Evolutionary conservation across 2,113 vertebrate genomes (phyloP).

Genomic region (Martes martes): DNA sequence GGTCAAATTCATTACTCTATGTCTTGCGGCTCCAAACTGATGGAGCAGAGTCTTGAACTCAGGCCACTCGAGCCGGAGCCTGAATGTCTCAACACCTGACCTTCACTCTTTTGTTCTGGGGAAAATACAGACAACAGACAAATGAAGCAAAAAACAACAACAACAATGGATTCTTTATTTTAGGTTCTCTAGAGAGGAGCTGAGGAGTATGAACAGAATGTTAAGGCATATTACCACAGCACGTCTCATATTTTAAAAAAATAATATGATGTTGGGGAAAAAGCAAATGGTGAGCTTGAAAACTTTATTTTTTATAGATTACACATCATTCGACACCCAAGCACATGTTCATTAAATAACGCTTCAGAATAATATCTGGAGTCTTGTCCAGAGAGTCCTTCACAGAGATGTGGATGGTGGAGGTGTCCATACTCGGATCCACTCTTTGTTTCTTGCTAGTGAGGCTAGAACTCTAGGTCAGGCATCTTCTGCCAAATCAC

Average conservation of each 20-base stretch:
- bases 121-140: neutral
- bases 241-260: neutral
- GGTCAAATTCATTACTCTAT: neutral
- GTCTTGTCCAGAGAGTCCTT: neutral
- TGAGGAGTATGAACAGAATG: neutral
- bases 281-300: neutral
- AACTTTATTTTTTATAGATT: neutral
- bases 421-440: neutral
- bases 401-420: neutral
- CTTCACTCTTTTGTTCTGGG: too few relatives aligned
- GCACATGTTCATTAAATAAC: neutral
- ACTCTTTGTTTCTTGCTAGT: neutral
- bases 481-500: neutral
- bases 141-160: neutral
- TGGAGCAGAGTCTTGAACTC: neutral
- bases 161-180: neutral
- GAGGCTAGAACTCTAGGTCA: neutral
- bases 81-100: neutral
- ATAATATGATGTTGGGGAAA: neutral
- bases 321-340: neutral
- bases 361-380: neutral
- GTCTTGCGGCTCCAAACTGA: neutral
- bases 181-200: neutral
- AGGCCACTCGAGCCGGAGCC: neutral
- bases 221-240: neutral